Evolutionary conservation across 2,888 invertebrate genomes (phyloP), one percentile per base, ranked within the genome.

Genomic region (Osedax frankpressi): DNA sequence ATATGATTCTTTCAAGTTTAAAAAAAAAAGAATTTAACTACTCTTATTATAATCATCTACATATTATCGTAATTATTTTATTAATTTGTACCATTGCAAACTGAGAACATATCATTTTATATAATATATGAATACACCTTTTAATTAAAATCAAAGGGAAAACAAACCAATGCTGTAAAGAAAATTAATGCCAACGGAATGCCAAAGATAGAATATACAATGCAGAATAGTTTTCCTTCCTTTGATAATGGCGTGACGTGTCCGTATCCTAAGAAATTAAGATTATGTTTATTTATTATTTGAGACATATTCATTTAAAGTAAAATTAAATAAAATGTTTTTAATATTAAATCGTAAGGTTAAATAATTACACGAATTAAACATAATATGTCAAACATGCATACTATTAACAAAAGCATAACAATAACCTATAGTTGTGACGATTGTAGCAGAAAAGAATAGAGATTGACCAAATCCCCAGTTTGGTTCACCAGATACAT

Each of bases 381-480:
- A n/a, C 65, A 71, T 70, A 24, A 26, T n/a, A 19, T 3, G 14
- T 19, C 27, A 0, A 1, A 2, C n/a, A 19, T 0, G 11, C 14
- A 72, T 0, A 71, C 11, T 27, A 69, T 72, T n/a, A 29, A 68
- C n/a, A n/a, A n/a, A n/a, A n/a, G n/a, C n/a, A n/a, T n/a, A n/a
- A n/a, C n/a, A n/a, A n/a, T n/a, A 44, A 83, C 84, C 84, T 77
- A 93, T 92, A 71, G 93, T 93, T n/a, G 92, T 93, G 75, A 93
- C 89, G 6, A 93, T 90, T 0, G 92, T 92, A 71, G 90, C 90
- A 0, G 92, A 90, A 84, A 93, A 93, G 87, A 93, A 93, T 73
- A 93, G 85, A 0, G 92, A 90, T 83, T 92, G 92, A 27, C 92
- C 92, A 82, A 93, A 92, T 83, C 90, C 91, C 93, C 93, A 93